Conservation (phyloP, 2,797 vertebrate species). For the Coilia nasus region DNA sequence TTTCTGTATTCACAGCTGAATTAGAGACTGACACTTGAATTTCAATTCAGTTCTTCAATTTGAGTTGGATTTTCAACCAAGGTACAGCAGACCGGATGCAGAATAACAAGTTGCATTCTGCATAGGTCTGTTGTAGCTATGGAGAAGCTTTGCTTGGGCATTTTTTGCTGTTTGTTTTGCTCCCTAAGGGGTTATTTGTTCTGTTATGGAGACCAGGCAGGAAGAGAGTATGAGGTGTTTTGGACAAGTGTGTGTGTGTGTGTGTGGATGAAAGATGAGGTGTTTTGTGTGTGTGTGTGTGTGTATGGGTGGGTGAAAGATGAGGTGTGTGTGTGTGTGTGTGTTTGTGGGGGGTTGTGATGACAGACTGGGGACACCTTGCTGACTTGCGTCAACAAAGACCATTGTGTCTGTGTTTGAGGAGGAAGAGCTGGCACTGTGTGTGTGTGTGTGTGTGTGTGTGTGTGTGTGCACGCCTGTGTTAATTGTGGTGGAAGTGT, state of each 20-base stretch:
- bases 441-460: background rate
- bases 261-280: background rate
- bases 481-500: background rate
- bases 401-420: conserved; percentile 9
- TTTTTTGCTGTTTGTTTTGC: too few species aligned
- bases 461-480: background rate
- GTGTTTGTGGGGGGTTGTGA: background rate
- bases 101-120: too few species aligned
- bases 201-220: background rate
- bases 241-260: background rate
- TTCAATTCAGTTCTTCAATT: too few species aligned
- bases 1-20: too few species aligned
- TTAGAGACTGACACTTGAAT: too few species aligned
- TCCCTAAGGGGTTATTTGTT: background rate
- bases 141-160: too few species aligned
- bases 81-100: too few species aligned
- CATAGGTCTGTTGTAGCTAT: too few species aligned
- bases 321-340: too few species aligned
- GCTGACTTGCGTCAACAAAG: conserved; percentile 3
- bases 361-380: conserved; percentile 3
- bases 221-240: background rate
- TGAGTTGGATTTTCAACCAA: too few species aligned
- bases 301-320: background rate
- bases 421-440: background rate
- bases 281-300: too few species aligned